Percentiles rank a stretch among this genome's conserved stretches.
Evolutionary conservation across 2,888 invertebrate genomes (phyloP).

Genomic region (Sesia apiformis): DNA sequence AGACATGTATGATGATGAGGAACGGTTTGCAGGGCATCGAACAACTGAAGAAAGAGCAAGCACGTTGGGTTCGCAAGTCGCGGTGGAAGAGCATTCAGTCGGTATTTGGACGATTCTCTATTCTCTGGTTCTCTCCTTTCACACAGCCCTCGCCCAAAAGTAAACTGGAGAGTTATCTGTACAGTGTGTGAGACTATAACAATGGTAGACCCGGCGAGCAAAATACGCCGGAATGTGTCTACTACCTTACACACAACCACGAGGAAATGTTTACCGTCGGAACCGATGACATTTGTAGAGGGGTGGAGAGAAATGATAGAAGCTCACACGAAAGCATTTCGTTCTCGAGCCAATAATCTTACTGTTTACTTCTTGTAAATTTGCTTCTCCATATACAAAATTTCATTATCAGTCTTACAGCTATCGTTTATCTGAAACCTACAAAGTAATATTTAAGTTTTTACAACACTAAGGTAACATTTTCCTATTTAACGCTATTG

Average conservation of each 20-base stretch:
- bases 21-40: conserved; percentile 88
- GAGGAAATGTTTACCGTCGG: background rate
- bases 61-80: conserved; percentile 93
- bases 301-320: too few species aligned
- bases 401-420: too few species aligned
- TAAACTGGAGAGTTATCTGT: conserved; percentile 86
- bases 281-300: too few species aligned
- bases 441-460: too few species aligned
- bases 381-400: too few species aligned
- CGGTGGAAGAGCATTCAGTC: conserved; percentile 96
- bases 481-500: too few species aligned
- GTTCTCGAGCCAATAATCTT: too few species aligned
- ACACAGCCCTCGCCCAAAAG: conserved; percentile 86
- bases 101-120: conserved; percentile 96
- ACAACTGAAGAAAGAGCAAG: conserved; percentile 96
- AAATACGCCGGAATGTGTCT: background rate
- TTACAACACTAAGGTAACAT: too few species aligned
- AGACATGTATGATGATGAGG: too few species aligned
- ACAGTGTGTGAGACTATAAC: conserved; percentile 80
- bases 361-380: too few species aligned
- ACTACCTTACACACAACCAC: background rate
- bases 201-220: background rate
- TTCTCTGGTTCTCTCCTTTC: conserved; percentile 97
- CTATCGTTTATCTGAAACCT: too few species aligned
- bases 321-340: too few species aligned